Conservation (phyloP, 2,888 invertebrate species). For the Nowickia ferox region DNA sequence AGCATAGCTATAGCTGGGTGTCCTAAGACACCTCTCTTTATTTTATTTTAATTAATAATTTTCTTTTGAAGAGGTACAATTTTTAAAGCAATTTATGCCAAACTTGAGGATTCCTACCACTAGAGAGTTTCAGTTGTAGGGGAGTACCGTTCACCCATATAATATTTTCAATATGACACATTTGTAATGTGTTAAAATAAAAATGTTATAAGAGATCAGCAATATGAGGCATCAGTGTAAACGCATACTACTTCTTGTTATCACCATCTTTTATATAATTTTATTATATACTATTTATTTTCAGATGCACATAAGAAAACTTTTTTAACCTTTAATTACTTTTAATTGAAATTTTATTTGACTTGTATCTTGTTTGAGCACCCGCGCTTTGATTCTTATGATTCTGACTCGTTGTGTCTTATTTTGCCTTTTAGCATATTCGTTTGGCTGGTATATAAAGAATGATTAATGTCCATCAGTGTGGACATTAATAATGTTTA, state of each 20-base stretch:
- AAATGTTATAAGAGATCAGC: neutral
- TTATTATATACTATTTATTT: constrained; percentile 2
- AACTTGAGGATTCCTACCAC: too few species aligned
- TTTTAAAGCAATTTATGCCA: too few species aligned
- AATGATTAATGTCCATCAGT: constrained; percentile 69
- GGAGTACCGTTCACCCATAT: too few species aligned
- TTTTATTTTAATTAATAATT: too few species aligned
- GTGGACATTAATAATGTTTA: constrained; percentile 39
- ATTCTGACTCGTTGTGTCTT: neutral
- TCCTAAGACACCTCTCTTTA: too few species aligned
- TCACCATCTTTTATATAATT: constrained; percentile 21
- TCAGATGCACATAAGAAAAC: neutral
- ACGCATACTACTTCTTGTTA: neutral
- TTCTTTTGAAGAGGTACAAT: too few species aligned
- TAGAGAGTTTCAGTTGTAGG: too few species aligned
- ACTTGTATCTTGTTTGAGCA: constrained; percentile 46
- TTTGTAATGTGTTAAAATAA: too few species aligned
- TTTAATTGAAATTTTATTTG: constrained; percentile 54
- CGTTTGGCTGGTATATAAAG: constrained; percentile 42
- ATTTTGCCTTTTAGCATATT: constrained; percentile 11
- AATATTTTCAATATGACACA: too few species aligned
- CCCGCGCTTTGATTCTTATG: constrained; percentile 58
- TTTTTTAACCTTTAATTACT: constrained; percentile 61
- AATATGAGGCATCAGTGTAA: constrained; percentile 3
- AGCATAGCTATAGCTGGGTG: too few species aligned